These are phyloP conservation scores for Pocillopora meandrina DNA, from an alignment of 92 coral and sea anemone species.

Conservation along the genomic window DNA sequence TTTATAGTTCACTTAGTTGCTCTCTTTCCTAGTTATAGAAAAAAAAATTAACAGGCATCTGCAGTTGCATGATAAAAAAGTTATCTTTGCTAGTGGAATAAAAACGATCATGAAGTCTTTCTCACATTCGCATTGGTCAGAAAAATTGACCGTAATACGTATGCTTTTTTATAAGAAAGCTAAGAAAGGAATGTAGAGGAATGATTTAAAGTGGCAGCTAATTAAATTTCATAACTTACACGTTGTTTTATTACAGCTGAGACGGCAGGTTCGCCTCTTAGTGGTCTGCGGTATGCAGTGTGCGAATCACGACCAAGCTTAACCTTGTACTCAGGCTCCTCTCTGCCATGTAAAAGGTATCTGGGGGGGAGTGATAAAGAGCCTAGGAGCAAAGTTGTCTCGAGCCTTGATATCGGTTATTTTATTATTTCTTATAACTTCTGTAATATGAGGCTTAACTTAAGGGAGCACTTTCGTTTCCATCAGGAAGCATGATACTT, in stretches of 20 bases:
- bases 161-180: neutral
- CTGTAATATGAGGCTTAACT: neutral
- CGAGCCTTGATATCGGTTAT: neutral
- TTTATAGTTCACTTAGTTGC: too few relatives aligned
- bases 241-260: neutral
- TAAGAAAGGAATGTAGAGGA: neutral
- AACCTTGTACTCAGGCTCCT: neutral
- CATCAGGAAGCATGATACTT: neutral
- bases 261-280: conserved; percentile 23
- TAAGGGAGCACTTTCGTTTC: neutral
- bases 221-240: neutral
- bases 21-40: too few relatives aligned
- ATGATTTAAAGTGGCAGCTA: neutral
- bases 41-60: neutral
- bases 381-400: neutral
- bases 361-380: neutral
- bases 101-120: neutral
- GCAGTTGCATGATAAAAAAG: neutral
- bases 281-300: conserved; percentile 3
- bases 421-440: neutral
- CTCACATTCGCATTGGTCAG: neutral
- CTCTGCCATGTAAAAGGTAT: neutral
- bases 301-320: neutral
- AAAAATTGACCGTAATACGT: neutral
- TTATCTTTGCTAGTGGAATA: neutral